These are phyloP conservation scores for Sebastes kiyomatsui DNA, from an alignment of 2,797 vertebrate species.

Conservation along the genomic window DNA sequence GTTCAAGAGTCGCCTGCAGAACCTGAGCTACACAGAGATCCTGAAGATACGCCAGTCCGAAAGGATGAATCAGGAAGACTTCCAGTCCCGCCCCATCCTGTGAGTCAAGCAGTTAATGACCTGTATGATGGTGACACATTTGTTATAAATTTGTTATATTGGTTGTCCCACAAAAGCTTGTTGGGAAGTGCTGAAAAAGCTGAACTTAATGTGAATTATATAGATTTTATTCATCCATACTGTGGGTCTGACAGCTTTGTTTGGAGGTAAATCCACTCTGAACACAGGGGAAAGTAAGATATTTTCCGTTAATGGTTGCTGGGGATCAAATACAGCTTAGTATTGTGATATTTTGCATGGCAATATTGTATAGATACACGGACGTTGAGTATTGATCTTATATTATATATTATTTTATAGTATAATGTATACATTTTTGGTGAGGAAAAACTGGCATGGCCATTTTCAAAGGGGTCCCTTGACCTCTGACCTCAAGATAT, in stretches of 20 bases:
- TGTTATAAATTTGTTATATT: neutral
- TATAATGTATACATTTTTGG: too few species aligned
- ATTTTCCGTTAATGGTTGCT: neutral
- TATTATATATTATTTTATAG: too few species aligned
- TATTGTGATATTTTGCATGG: too few species aligned
- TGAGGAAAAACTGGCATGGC: too few species aligned
- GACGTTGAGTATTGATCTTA: too few species aligned
- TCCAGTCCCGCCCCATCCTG: conserved; percentile 98
- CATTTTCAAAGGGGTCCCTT: too few species aligned
- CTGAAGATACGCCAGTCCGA: conserved; percentile 99
- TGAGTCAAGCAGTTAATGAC: conserved; percentile 77
- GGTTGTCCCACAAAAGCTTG: neutral
- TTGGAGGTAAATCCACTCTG: neutral
- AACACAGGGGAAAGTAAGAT: neutral
- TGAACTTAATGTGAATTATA: neutral
- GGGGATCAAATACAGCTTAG: too few species aligned
- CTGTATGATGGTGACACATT: neutral
- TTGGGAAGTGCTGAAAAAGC: neutral
- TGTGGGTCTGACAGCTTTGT: neutral
- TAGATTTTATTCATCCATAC: neutral
- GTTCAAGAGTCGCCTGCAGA: conserved; percentile 99
- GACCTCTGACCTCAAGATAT: too few species aligned
- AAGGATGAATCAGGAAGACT: conserved; percentile 99
- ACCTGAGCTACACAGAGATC: conserved; percentile 99
- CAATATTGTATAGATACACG: rapidly evolving